Conservation (phyloP, 2,888 invertebrate genomes). For the Cepaea hortensis region DNA sequence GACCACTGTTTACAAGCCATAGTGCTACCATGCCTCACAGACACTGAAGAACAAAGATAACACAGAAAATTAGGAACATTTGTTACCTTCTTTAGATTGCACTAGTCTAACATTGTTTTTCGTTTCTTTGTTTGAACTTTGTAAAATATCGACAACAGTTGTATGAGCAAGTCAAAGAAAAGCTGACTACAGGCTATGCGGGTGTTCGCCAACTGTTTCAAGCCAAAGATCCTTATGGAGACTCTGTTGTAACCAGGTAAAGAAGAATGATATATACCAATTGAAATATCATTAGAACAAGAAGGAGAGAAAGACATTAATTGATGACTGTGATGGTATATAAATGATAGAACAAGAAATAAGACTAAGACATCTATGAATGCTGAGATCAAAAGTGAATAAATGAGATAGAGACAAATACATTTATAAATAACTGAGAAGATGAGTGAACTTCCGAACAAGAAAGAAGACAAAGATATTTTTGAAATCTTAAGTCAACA, state of each 20-base stretch:
- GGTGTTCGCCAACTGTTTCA: slow-evolving; percentile 69
- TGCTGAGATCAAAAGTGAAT: no score
- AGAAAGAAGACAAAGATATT: background rate
- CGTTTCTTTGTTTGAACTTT: background rate
- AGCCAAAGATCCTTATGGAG: slow-evolving; percentile 67
- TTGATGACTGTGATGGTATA: no score
- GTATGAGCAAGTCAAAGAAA: slow-evolving; percentile 62
- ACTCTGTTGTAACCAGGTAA: slow-evolving; percentile 66
- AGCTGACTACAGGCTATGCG: slow-evolving; percentile 64
- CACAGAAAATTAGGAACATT: background rate
- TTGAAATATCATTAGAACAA: background rate
- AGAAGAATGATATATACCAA: slow-evolving; percentile 11
- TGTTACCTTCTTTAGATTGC: background rate
- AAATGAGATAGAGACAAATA: no score
- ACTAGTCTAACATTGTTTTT: background rate
- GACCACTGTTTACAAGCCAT: no score
- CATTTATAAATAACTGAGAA: no score
- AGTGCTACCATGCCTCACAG: no score
- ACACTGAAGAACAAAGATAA: no score
- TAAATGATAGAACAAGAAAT: no score
- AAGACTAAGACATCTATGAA: no score
- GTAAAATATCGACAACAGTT: slow-evolving; percentile 54
- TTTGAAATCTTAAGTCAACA: no score
- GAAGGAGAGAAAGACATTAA: background rate
- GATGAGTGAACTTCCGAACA: background rate